Evolutionary conservation across 1,140 invertebrate genomes (phyloP).

Genomic region (Magallana gigas): DNA sequence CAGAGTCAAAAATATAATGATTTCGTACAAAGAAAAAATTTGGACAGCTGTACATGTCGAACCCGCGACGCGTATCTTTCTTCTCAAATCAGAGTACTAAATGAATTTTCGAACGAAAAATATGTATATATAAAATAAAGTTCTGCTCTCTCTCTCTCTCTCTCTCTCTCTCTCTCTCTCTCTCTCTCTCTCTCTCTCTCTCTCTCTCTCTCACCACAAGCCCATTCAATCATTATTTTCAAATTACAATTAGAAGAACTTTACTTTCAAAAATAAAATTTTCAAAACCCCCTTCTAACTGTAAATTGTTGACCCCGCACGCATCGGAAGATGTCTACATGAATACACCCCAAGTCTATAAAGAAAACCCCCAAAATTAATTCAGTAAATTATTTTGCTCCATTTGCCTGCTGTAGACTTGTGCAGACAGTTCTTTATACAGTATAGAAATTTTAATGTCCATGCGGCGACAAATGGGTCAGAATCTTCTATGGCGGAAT

Average conservation of each 20-base stretch:
- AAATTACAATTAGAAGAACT: no score
- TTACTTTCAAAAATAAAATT: no score
- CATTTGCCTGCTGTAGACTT: slow-evolving; percentile 50
- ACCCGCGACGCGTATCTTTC: background rate
- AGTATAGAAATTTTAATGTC: slow-evolving; percentile 52
- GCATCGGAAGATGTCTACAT: background rate
- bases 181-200: slow-evolving; percentile 24
- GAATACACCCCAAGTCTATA: slow-evolving; percentile 48
- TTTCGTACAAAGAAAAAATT: slow-evolving; percentile 2
- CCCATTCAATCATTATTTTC: no score
- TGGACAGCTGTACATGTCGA: slow-evolving; percentile 15
- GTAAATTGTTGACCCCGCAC: no score
- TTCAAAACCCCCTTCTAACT: no score
- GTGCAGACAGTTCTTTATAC: slow-evolving; percentile 40
- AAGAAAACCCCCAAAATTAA: slow-evolving; percentile 45
- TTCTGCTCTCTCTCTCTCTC: slow-evolving; percentile 52
- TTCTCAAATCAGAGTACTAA: background rate
- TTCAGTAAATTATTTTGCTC: slow-evolving; percentile 58
- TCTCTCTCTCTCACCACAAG: background rate
- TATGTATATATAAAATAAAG: slow-evolving; percentile 20
- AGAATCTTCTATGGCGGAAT: slow-evolving; percentile 41
- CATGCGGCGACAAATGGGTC: slow-evolving; percentile 54
- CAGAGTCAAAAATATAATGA: slow-evolving; percentile 32
- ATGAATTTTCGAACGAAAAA: background rate
- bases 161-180: slow-evolving; percentile 56